phyloP scores from a whole-genome alignment of 2,113 vertebrate species.

The Seriola dumerili region DNA sequence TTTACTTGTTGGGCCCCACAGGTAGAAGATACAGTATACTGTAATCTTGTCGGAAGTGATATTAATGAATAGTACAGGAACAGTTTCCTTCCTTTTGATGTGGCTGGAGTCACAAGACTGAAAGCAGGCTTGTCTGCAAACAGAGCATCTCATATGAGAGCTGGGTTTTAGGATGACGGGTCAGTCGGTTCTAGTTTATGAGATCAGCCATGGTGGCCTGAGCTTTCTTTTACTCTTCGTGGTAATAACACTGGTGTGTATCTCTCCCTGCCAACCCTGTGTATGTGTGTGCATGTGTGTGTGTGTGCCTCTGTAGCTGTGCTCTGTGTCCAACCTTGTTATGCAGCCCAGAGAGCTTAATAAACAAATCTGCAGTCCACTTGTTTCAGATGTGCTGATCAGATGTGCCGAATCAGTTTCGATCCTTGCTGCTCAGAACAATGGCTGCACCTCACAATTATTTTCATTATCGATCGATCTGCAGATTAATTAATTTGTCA shows the following conservation, averaged over 20 bases:
- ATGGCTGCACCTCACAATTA: not conserved
- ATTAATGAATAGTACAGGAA: not conserved
- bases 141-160: slow-evolving; percentile 13
- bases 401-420: not conserved
- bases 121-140: slow-evolving; percentile 9
- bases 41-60: not conserved
- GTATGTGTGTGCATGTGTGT: slow-evolving; percentile 5
- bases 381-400: slow-evolving; percentile 4
- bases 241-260: slow-evolving; percentile 2
- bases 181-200: slow-evolving; percentile 10
- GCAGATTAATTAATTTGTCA: not conserved
- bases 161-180: not conserved
- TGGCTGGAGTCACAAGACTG: slow-evolving; percentile 21
- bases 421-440: too few relatives aligned
- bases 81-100: slow-evolving; percentile 45
- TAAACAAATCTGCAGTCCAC: slow-evolving; percentile 10
- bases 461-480: not conserved
- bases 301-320: not conserved
- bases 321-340: slow-evolving; percentile 16
- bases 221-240: not conserved
- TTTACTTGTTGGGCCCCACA: not conserved
- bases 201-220: slow-evolving; percentile 16
- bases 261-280: not conserved
- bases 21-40: not conserved
- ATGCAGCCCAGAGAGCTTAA: slow-evolving; percentile 9